Evolutionary conservation across 2,888 invertebrate species (phyloP).

Genomic region (Calameuta pallipes): DNA sequence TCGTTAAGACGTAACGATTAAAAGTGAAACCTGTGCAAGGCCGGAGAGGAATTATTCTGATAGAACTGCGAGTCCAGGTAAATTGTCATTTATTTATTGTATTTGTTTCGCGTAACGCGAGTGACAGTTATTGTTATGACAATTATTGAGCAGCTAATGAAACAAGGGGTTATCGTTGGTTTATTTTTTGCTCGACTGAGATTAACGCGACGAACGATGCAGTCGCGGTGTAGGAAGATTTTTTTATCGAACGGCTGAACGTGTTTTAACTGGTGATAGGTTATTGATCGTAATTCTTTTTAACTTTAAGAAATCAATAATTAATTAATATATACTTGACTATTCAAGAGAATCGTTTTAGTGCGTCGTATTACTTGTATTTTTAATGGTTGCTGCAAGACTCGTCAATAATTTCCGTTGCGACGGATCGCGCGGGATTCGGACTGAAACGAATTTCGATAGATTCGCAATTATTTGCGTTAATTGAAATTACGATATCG

Average conservation of each 20-base stretch:
- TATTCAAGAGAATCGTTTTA: background rate
- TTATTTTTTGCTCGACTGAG: background rate
- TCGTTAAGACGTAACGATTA: background rate
- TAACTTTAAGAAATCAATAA: background rate
- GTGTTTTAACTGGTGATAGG: background rate
- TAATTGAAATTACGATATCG: background rate
- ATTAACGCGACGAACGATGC: background rate
- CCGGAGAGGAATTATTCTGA: background rate
- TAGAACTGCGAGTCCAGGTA: background rate
- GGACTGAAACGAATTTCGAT: background rate
- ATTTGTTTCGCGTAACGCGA: background rate
- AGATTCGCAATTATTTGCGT: background rate
- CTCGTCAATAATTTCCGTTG: background rate
- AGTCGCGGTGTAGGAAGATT: background rate
- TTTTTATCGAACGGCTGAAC: background rate
- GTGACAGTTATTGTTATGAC: background rate
- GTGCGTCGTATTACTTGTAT: background rate
- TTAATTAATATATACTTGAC: background rate
- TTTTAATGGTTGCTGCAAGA: background rate
- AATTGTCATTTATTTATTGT: background rate
- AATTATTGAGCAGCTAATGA: background rate
- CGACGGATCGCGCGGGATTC: background rate
- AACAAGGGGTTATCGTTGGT: background rate
- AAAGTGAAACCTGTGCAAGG: background rate
- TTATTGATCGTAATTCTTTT: background rate